Conservation (phyloP, 2,797 vertebrate genomes). For the Gambelia wislizenii region DNA sequence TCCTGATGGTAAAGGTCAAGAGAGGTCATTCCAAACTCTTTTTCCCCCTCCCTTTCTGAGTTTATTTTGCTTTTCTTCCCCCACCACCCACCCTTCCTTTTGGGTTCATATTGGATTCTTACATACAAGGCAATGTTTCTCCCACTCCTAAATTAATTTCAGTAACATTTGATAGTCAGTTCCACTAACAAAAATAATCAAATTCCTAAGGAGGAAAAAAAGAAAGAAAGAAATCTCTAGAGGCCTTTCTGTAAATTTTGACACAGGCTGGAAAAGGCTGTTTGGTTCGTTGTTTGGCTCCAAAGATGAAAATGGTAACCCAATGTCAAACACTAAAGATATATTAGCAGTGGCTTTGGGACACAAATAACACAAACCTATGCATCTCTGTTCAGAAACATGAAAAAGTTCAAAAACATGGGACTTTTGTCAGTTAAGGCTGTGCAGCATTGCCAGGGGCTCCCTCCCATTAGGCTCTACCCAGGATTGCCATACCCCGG, state of each 20-base stretch:
- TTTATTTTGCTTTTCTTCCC: conserved; percentile 34
- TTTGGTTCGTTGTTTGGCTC: background rate
- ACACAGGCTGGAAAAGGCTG: conserved; percentile 33
- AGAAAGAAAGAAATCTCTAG: conserved; percentile 43
- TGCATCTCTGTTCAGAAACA: background rate
- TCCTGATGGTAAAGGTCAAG: conserved; percentile 62
- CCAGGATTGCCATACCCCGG: too few species aligned
- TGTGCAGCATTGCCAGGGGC: background rate
- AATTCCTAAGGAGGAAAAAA: conserved; percentile 17
- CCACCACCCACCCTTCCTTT: conserved; percentile 26
- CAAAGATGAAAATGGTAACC: background rate
- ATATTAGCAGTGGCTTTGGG: background rate
- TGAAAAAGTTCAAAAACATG: background rate
- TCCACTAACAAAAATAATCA: conserved; percentile 54
- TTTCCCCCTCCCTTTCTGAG: conserved; percentile 44
- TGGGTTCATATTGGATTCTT: conserved; percentile 19
- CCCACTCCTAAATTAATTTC: conserved; percentile 28
- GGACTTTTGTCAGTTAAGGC: background rate
- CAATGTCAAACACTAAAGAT: conserved; percentile 16
- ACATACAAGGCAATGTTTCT: conserved; percentile 25
- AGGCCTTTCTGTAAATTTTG: conserved; percentile 27
- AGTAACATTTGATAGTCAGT: conserved; percentile 22
- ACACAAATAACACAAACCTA: background rate
- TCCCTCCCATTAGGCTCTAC: background rate
- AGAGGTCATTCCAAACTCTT: conserved; percentile 30